Evolutionary conservation across 2,888 invertebrate genomes (phyloP), one percentile per base, ranked within the genome.

Genomic region (Microctonus aethiopoides): DNA sequence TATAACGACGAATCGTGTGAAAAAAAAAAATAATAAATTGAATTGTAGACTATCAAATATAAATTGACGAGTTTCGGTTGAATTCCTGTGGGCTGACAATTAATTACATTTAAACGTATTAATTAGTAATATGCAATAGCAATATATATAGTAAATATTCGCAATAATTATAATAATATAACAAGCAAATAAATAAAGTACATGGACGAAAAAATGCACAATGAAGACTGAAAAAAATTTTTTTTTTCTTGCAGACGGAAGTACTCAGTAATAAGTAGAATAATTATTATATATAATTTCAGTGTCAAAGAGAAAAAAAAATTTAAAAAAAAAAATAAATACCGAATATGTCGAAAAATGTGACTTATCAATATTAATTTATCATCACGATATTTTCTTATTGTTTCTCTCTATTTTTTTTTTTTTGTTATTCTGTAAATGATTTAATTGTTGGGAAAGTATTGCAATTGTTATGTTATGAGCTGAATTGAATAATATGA

Each of bases 151-250:
- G 46, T 46, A 6, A 46, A 16, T 46, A 39, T 26, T n/a, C 4
- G 11, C 24, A 13, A 4, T 67, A 39, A n/a, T 11, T 41, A 16
- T 32, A 51, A 26, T 72, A 73, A 72, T 75, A 77, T 73, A 68
- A 46, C 46, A 46, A 46, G 16, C 16, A 71, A 78, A 78, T 77
- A 78, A 79, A 79, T 79, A 78, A 78, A 73, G 61, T 54, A 72
- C 70, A 60, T 36, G 24, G 51, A 66, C 65, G 70, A 74, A 70
- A 74, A 74, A 72, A 74, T 73, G 68, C 70, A 63, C 56, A 46
- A 51, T 67, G 46, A 46, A 60, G 60, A 51, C 46, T 46, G 46
- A 62, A 62, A 62, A 62, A 29, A 5, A 5, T 29, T 29, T 29
- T 4, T 46, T 51, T 51, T 63, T 64, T 34, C 10, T 61, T 16